Evolutionary conservation across 2,888 invertebrate species (phyloP).

Genomic region (Euzetes globulus): DNA sequence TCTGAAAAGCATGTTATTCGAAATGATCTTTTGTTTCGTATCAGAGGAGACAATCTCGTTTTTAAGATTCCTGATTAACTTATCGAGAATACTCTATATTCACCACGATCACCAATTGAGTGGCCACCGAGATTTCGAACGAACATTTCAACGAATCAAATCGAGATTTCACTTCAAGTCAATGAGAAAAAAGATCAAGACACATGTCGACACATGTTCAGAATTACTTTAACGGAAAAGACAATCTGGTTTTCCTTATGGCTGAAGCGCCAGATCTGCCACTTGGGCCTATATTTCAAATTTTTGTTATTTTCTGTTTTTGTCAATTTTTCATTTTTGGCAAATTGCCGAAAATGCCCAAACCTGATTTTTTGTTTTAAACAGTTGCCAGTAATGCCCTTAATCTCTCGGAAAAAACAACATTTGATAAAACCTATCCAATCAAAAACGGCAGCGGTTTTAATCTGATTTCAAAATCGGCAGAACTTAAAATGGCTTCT

Average conservation of each 20-base stretch:
- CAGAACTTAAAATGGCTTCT: too few species aligned
- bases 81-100: conserved; percentile 33
- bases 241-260: background rate
- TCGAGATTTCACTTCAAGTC: conserved; percentile 25
- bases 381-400: too few species aligned
- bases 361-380: too few species aligned
- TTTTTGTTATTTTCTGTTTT: too few species aligned
- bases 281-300: too few species aligned
- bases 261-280: too few species aligned
- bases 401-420: too few species aligned
- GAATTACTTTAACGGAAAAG: conserved; percentile 32
- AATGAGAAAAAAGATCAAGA: conserved; percentile 3
- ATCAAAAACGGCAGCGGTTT: too few species aligned
- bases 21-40: background rate
- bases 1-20: background rate
- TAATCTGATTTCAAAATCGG: too few species aligned
- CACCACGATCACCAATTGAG: conserved; percentile 38
- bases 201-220: conserved; percentile 27
- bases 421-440: too few species aligned
- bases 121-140: conserved; percentile 33
- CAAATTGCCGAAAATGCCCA: too few species aligned
- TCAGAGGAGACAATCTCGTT: background rate
- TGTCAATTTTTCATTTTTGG: too few species aligned
- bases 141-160: conserved; percentile 15
- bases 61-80: conserved; percentile 35